Base-by-base conservation (phyloP, 2,113 vertebrate species). In the Ptilonorhynchus violaceus region DNA sequence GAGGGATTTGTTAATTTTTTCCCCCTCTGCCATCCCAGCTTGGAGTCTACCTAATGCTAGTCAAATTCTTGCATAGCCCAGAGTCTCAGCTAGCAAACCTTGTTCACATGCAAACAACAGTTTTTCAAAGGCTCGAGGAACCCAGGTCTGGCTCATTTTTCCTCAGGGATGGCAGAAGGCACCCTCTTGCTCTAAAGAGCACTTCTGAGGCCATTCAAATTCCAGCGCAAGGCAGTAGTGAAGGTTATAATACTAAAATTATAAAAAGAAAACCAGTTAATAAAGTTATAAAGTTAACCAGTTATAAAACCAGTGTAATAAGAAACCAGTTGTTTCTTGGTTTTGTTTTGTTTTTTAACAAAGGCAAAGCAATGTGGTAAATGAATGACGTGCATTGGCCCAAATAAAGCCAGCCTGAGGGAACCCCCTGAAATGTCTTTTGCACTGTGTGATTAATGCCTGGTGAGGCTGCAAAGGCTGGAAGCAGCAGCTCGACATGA, bases 401-500 rank as follows among this genome's bases (percentile, higher is more conserved):
- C 22, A 77, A 56, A 46, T 37, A 72, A 76, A 83, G 31, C 33
- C 75, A 58, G 67, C 28, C 42, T 13, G 39, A 44, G 87, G 70
- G 31, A 91, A 16, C 4, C 35, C 21, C 46, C 30, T 22, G 35
- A 58, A 56, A 50, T 5, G 25, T 15, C 11, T 56, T 60, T 39
- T 4, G 5, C 37, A 13, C 41, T 9, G 4, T 21, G 2, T 21
- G 19, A 49, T 53, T 68, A 39, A 50, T 4, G 20, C 31, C 31
- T 25, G 47, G 19, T 4, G 28, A 92, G 49, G 62, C 42, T 0
- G 2, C 17, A 28, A 62, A 25, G 9, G 14, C 52, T 73, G 58
- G 68, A 80, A 58, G n/a, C 56, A 7, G 33, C 1, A 6, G 6
- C 67, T 52, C 3, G 9, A 19, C 0, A 0, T 2, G 25, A 49